Base-by-base conservation (phyloP, 2,113 vertebrate species). In the Sigmodon hispidus region DNA sequence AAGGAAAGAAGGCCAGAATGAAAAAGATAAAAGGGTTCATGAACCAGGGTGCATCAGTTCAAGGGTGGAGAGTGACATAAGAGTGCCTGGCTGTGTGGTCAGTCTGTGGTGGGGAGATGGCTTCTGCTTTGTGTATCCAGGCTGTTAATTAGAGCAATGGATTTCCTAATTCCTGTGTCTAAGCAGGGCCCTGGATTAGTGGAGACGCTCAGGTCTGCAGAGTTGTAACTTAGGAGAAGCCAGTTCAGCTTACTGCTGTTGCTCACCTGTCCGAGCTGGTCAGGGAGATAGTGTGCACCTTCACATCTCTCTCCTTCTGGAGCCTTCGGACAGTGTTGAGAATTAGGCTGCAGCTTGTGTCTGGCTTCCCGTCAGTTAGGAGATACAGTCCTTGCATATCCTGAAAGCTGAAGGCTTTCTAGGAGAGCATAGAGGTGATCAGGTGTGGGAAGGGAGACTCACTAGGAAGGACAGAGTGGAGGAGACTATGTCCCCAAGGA, bases 361-460 rank as follows among this genome's bases (percentile, higher is more conserved):
- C 98, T 5, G 98, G 98, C 96, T 98, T 99, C 84, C 99, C 99
- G 1, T 99, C 99, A 0, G 98, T 99, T 96, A 99, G 93, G 70
- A 99, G 91, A 83, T 99, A 99, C 10, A 99, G 43, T 50, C 98
- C 99, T 91, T 99, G 96, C 3, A 98, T 76, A 22, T 97, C 97
- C 0, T 80, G 97, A 61, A 99, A 98, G 91, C 93, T 69, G 94
- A 99, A 97, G 17, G 98, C 98, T 73, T 97, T 98, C 99, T 99
- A 98, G 86, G 97, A 98, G 97, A 88, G 40, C 86, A 57, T 45
- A 88, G 11, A 9, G 55, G 34, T 1, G 2, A 48, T 88, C 50
- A 36, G 5, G 57, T 40, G 43, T 19, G 13, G 45, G 50, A 0
- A 9, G 21, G n/a, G 12, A 10, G 7, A 4, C 48, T 59, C 3